These are phyloP conservation scores for Orthonyx spaldingii DNA, from an alignment of 2,113 vertebrate species.

Conservation along the genomic window DNA sequence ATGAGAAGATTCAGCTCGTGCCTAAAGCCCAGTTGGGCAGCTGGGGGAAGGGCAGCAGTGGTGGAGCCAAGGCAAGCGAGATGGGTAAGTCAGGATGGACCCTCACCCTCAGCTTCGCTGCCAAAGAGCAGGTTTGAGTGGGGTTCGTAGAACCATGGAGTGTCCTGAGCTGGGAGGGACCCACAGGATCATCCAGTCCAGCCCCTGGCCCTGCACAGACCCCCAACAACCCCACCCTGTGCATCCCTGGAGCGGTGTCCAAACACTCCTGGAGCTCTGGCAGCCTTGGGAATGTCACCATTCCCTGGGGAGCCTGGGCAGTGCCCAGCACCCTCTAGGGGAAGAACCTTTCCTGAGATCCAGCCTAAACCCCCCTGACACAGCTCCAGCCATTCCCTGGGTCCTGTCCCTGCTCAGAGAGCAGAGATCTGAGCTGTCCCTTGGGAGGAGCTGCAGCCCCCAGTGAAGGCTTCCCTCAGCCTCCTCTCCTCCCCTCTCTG, in stretches of 20 bases:
- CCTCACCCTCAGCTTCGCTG: not conserved
- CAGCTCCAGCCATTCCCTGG: accelerated
- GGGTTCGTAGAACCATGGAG: accelerated
- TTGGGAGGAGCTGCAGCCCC: not conserved
- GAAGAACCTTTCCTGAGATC: accelerated
- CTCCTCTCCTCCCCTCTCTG: not conserved
- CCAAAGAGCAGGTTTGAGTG: not conserved
- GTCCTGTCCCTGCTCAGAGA: not conserved
- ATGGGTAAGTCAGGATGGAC: constrained; percentile 74
- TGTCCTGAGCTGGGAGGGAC: not conserved
- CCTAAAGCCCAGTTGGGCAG: constrained; percentile 92
- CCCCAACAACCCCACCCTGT: not conserved
- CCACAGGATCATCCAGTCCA: not conserved
- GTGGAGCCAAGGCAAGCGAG: constrained; percentile 93
- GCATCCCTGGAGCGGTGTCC: not conserved
- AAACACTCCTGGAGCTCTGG: not conserved
- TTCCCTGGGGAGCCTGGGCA: not conserved
- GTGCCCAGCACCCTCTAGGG: not conserved
- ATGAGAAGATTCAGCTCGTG: constrained; percentile 98
- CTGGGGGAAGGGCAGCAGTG: constrained; percentile 98
- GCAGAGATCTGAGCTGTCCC: not conserved
- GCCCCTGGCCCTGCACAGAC: not conserved
- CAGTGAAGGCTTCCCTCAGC: not conserved
- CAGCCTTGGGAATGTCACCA: accelerated
- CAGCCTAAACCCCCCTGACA: accelerated